phyloP scores from a whole-genome alignment of 2,888 invertebrate genomes.

The Diadegma fenestrale region DNA sequence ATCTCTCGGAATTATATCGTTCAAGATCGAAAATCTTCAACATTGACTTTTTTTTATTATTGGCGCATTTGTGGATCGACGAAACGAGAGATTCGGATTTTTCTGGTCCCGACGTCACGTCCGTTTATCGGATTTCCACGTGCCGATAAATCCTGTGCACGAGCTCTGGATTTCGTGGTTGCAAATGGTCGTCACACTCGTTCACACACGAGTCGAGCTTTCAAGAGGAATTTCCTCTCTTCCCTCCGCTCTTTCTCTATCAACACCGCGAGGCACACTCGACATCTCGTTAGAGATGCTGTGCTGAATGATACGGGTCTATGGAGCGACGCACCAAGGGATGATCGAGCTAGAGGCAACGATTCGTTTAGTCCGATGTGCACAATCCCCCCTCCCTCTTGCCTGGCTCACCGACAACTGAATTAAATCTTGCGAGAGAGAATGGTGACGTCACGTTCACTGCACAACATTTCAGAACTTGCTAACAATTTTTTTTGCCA shows the following conservation, averaged over 20 bases:
- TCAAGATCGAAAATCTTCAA: background rate
- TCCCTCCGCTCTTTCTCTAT: background rate
- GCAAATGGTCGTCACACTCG: conserved; percentile 35
- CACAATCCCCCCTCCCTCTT: too few species aligned
- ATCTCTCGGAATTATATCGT: background rate
- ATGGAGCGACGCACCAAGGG: conserved; percentile 12
- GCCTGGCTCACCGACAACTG: conserved; percentile 40
- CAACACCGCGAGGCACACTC: conserved; percentile 14
- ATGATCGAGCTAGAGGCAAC: conserved; percentile 10
- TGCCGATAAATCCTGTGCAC: conserved; percentile 57
- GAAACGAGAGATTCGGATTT: conserved; percentile 9
- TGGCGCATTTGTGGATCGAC: background rate
- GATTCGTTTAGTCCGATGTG: conserved; percentile 46
- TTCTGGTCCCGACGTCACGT: conserved; percentile 39
- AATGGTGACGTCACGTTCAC: background rate
- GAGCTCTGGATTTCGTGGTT: conserved; percentile 39
- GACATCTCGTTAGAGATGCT: conserved; percentile 49
- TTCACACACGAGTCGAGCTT: conserved; percentile 25
- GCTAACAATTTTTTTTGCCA: background rate
- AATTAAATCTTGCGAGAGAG: conserved; percentile 42
- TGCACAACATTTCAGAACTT: background rate
- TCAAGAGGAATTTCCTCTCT: conserved; percentile 5
- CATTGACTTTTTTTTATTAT: background rate
- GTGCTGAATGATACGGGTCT: conserved; percentile 12
- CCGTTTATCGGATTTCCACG: conserved; percentile 59